Conservation (phyloP, 2,113 vertebrate species). For the Ramphastos sulfuratus region DNA sequence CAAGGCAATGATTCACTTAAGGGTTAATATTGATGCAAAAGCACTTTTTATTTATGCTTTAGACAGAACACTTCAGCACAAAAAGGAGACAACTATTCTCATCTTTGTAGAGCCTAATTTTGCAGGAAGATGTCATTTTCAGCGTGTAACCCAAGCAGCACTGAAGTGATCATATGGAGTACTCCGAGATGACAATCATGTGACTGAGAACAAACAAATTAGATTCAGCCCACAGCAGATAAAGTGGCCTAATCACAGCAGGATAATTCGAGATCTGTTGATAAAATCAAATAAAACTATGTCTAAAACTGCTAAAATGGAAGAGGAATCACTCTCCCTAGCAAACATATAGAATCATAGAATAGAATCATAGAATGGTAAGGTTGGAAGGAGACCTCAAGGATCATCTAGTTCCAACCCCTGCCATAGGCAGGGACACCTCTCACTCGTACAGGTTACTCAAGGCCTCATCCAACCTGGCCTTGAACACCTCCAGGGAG, state of each 20-base stretch:
- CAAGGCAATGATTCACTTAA: neutral
- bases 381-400: too few relatives aligned
- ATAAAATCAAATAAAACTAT: neutral
- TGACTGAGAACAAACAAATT: neutral
- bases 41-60: neutral
- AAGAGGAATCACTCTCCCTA: neutral
- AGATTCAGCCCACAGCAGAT: neutral
- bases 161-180: neutral
- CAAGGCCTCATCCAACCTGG: too few relatives aligned
- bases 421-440: too few relatives aligned
- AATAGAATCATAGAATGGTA: too few relatives aligned
- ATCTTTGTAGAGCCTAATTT: neutral
- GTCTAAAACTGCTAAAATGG: neutral
- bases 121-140: neutral
- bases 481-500: too few relatives aligned
- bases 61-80: neutral
- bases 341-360: too few relatives aligned
- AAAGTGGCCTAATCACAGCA: neutral
- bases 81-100: neutral
- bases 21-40: neutral
- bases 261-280: neutral
- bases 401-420: too few relatives aligned
- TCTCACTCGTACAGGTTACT: too few relatives aligned
- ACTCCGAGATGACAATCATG: neutral
- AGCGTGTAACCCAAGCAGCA: neutral